Conservation (phyloP, 64 coral and sea anemone genomes). For the Astreopora myriophthalma region DNA sequence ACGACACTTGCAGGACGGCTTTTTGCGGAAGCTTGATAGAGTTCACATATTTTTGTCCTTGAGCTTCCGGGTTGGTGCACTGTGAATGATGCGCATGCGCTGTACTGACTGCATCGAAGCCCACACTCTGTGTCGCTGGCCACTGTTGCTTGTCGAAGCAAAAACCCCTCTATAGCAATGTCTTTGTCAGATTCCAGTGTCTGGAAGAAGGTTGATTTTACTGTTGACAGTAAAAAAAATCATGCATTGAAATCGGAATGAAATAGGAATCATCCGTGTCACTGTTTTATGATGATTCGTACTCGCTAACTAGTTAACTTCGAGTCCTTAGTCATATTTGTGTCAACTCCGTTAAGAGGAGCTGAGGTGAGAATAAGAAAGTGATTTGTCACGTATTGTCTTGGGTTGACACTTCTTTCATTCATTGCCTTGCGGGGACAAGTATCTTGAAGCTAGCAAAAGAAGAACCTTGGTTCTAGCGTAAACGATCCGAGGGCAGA, state of each 20-base stretch:
- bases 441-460: no score
- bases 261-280: background rate
- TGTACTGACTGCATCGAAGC: constrained; percentile 18
- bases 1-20: constrained; percentile 10
- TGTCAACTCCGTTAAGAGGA: no score
- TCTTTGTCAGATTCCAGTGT: background rate
- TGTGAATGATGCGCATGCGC: constrained; percentile 36
- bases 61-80: background rate
- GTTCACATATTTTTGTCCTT: constrained; percentile 23
- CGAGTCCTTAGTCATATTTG: no score
- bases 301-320: no score
- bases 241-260: background rate
- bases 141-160: background rate
- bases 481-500: no score
- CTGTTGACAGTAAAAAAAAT: background rate
- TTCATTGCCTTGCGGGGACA: no score
- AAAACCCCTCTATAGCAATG: background rate
- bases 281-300: no score
- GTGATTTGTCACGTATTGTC: no score
- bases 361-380: no score
- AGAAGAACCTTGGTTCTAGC: no score
- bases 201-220: background rate
- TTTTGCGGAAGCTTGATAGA: background rate
- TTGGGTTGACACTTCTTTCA: no score
- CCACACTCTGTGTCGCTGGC: constrained; percentile 18